Evolutionary conservation across 92 coral and sea anemone genomes (phyloP), one percentile per base, ranked within the genome.

Genomic region (Metridium senile): DNA sequence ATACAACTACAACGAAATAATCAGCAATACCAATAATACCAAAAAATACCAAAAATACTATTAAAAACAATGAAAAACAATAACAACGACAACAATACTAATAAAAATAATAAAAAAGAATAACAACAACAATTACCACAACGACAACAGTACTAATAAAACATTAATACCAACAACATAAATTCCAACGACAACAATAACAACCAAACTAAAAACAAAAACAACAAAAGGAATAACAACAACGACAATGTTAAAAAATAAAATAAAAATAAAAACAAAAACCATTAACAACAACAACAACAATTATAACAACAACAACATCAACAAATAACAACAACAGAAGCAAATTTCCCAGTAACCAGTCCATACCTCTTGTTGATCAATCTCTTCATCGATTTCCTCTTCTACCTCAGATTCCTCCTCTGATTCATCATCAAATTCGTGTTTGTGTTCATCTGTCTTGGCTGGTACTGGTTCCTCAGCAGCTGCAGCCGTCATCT

Each of bases 401-500:
- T 79, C 84, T 9, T 79, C 84, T 29, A 79, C 45, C 70, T 79
- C 84, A 56, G 72, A 62, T 33, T 78, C 81, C 21, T 63, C 81
- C 26, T 63, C 80, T 2, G 78, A 52, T 45, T 86, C 74, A 26
- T 70, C 49, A 28, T 68, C 81, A n/a, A 70, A 74, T 27, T 78
- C 83, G 9, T 74, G 71, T 0, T 33, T 16, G 8, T 7, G 43
- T 23, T 66, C 76, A 6, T 62, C 84, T 20, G 27, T 49, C 26
- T 27, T 26, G 11, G 29, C 58, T 26, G 84, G 74, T 9, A 59
- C 29, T 17, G 78, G 74, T 35, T 85, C 97, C 22, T 83, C 72
- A 23, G 88, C 97, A 3, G 90, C 93, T 66, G 79, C 79, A 22
- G 79, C 79, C 18, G 83, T 77, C 82, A 95, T 76, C 81, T 95